Percentiles rank a stretch among this genome's conserved stretches.
Evolutionary conservation across 2,888 invertebrate genomes (phyloP).

Genomic region (Sarcophaga subvicina): DNA sequence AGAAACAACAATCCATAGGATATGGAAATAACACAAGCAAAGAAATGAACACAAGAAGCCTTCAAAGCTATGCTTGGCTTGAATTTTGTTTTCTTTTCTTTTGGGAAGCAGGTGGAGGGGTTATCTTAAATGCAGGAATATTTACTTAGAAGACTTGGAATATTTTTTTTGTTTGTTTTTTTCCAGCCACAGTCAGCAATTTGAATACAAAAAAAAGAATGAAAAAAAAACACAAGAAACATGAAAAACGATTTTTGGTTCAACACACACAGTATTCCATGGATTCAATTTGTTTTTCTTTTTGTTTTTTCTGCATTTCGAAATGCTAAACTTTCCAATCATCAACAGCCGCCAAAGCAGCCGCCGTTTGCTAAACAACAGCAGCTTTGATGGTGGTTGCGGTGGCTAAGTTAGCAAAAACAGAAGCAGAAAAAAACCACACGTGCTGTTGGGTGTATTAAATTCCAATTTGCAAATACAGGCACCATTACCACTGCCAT

Average conservation of each 20-base stretch:
- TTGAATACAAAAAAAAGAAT: constrained; percentile 40
- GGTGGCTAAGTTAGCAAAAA: constrained; percentile 9
- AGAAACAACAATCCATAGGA: constrained; percentile 18
- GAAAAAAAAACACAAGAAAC: background rate
- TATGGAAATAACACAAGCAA: constrained; percentile 3
- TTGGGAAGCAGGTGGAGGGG: background rate
- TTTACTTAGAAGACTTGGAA: constrained; percentile 5
- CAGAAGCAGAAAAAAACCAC: constrained; percentile 49
- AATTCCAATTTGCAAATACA: constrained; percentile 62
- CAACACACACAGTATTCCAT: background rate
- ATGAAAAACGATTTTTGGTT: constrained; percentile 51
- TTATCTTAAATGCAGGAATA: background rate
- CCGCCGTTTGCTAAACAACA: background rate
- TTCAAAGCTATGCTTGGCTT: constrained; percentile 7
- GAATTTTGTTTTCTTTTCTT: background rate
- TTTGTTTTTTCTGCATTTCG: background rate
- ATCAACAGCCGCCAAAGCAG: constrained; percentile 28
- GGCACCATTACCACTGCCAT: constrained; percentile 13
- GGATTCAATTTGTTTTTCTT: constrained; percentile 9
- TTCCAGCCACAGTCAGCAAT: constrained; percentile 36
- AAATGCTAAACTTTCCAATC: constrained; percentile 54
- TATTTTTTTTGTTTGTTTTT: background rate
- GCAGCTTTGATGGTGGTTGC: constrained; percentile 1
- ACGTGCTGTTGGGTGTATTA: constrained; percentile 60
- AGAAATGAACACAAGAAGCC: constrained; percentile 4